Conservation (phyloP, 1,140 invertebrate species). For the Ostrea denselamellosa region DNA sequence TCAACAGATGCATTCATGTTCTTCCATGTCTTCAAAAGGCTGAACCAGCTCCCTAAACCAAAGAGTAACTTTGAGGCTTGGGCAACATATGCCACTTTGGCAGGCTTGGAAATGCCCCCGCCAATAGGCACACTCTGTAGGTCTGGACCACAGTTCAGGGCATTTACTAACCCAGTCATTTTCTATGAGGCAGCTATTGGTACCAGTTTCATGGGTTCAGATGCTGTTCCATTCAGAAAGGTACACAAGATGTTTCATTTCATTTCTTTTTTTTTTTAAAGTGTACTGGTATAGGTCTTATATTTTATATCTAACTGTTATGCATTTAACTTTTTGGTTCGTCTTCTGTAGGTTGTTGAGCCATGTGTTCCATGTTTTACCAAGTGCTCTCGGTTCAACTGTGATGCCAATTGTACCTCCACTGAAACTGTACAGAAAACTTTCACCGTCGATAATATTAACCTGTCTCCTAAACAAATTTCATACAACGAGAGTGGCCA, state of each 20-base stretch:
- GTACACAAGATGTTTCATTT: neutral
- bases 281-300: neutral
- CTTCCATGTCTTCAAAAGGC: slow-evolving; percentile 61
- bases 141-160: slow-evolving; percentile 60
- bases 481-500: slow-evolving; percentile 43
- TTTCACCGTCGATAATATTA: slow-evolving; percentile 37
- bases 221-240: slow-evolving; percentile 42
- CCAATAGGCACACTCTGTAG: slow-evolving; percentile 53
- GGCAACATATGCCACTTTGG: slow-evolving; percentile 53
- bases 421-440: slow-evolving; percentile 26
- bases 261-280: neutral
- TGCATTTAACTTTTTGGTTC: neutral
- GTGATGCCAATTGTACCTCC: slow-evolving; percentile 43
- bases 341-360: slow-evolving; percentile 37
- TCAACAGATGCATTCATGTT: slow-evolving; percentile 50
- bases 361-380: slow-evolving; percentile 55
- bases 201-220: neutral
- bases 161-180: slow-evolving; percentile 58
- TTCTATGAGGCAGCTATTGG: slow-evolving; percentile 63
- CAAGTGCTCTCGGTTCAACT: slow-evolving; percentile 47
- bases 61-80: slow-evolving; percentile 50
- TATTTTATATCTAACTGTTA: neutral
- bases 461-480: slow-evolving; percentile 38
- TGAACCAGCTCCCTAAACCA: slow-evolving; percentile 52
- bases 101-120: slow-evolving; percentile 58